Evolutionary conservation across 1,140 invertebrate species (phyloP).

Genomic region (Panagrolaimus sp.): DNA sequence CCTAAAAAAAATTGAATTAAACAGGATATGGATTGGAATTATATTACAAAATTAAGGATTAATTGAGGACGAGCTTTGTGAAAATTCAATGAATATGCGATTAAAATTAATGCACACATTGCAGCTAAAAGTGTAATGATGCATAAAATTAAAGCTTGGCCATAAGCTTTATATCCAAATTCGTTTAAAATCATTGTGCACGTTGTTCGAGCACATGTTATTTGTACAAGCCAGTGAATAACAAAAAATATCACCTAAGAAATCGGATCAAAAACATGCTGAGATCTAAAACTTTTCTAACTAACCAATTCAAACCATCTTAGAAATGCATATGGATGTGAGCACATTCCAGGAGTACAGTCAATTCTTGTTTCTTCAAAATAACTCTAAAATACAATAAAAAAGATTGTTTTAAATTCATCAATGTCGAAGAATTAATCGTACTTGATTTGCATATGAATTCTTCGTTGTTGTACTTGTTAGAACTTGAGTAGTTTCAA

Average conservation of each 20-base stretch:
- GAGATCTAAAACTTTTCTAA: background rate
- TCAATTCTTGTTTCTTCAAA: too few species aligned
- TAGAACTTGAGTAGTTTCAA: too few species aligned
- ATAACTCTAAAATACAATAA: too few species aligned
- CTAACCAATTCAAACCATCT: constrained; percentile 14
- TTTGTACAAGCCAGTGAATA: background rate
- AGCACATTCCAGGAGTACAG: background rate
- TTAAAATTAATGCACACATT: background rate
- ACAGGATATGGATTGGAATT: background rate
- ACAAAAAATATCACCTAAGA: background rate
- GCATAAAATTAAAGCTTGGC: background rate
- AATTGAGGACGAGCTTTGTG: constrained; percentile 6
- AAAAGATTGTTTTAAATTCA: too few species aligned
- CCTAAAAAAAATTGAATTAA: background rate
- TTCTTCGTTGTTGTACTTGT: too few species aligned
- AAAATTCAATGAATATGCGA: background rate
- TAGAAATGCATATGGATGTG: background rate
- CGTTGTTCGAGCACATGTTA: background rate
- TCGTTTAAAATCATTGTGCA: constrained; percentile 2
- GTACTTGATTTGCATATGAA: too few species aligned
- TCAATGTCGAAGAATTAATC: too few species aligned
- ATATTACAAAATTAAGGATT: background rate
- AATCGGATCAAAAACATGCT: background rate
- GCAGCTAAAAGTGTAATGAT: background rate
- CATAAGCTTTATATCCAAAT: constrained; percentile 5